Base-by-base conservation (phyloP, 2,113 vertebrate species). In the Sapayoa aenigma region DNA sequence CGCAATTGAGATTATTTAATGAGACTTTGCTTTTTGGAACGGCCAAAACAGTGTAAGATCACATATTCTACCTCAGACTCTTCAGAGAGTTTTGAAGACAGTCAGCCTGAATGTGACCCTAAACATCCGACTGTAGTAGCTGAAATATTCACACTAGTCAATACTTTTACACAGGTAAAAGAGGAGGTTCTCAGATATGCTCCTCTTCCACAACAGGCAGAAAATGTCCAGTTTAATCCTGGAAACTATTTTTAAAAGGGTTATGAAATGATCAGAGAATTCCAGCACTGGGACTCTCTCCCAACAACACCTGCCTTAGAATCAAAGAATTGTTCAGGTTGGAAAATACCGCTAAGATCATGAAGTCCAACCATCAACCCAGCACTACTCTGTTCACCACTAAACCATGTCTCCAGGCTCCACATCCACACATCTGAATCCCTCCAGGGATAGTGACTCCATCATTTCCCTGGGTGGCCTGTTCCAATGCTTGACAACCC, bases 331-430 rank as follows among this genome's bases (percentile, higher is more conserved):
- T 7, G 14, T 83, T 76, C 42, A 35, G 41, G 21, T 1, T 55
- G 47, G 35, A 47, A 68, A 89, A 68, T 23, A 55, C 67, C 39
- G 5, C 67, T 18, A 41, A 41, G 30, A n/a, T 46, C 52, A 58
- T 80, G 5, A 39, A 59, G 46, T 53, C n/a, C 55, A 68, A 14
- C 20, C 30, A 53, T 41, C 8, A 31, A 25, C 28, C 19, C 46
- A 53, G 46, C 33, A 41, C 21, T 68, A 53, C 35, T n/a, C 47
- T 69, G 47, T 49, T 6, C 39, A 62, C 14, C 25, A 12, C 46
- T 15, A 62, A 53, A 68, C 8, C 39, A n/a, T 6, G 5, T 7
- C 21, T 31, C 47, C 55, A 68, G 22, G 20, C 0, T 0, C n/a
- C n/a, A 83, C 46, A 55, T 41, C 9, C 62, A 75, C 39, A 53